These are phyloP conservation scores for Toxonevra muliebris DNA, from an alignment of 2,888 invertebrate species.

Conservation along the genomic window DNA sequence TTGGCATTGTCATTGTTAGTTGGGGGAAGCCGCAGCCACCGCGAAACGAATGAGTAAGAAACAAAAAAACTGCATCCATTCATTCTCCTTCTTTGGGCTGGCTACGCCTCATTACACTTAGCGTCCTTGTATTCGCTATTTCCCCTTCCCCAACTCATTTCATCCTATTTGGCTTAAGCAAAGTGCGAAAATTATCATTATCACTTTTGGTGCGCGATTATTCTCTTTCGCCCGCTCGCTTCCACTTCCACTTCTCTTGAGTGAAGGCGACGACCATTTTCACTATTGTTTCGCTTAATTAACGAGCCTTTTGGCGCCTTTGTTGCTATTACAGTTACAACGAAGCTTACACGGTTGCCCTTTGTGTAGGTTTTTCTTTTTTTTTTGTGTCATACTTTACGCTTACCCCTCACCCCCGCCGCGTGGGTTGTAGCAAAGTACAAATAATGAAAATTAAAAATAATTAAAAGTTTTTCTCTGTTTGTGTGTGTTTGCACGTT, in stretches of 20 bases:
- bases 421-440: constrained; percentile 44
- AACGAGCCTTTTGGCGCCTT: constrained; percentile 48
- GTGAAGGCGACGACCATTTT: constrained; percentile 31
- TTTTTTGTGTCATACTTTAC: neutral
- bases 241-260: neutral
- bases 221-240: constrained; percentile 20
- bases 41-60: constrained; percentile 46
- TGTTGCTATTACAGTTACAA: neutral
- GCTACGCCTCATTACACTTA: constrained; percentile 18
- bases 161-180: constrained; percentile 20
- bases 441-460: constrained; percentile 62
- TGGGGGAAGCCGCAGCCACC: constrained; percentile 58
- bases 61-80: neutral
- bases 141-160: neutral
- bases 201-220: constrained; percentile 47
- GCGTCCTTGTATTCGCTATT: neutral
- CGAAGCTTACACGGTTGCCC: neutral
- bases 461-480: constrained; percentile 57
- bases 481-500: no score
- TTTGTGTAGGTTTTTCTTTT: constrained; percentile 12
- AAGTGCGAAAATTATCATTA: constrained; percentile 62
- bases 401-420: constrained; percentile 4
- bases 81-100: neutral
- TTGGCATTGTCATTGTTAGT: constrained; percentile 38
- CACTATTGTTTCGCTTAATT: constrained; percentile 59